A percentile compares a stretch with the other conserved stretches of the same genome.
Evolutionary conservation across 2,797 vertebrate species (phyloP).

Genomic region (Alexandromys oeconomus): DNA sequence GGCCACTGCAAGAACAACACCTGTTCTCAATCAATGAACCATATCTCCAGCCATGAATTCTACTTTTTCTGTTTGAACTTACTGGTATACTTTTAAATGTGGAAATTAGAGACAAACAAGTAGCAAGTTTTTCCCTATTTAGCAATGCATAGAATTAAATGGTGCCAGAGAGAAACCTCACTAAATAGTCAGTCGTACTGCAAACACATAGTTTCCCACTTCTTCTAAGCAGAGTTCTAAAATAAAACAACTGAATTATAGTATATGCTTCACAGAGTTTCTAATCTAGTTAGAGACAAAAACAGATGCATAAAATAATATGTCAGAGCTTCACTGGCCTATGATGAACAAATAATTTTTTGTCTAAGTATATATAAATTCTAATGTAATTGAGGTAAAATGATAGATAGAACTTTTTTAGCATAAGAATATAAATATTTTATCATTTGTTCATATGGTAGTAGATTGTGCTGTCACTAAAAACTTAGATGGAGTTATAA

Average conservation of each 20-base stretch:
- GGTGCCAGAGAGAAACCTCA: background rate
- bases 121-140: slow-evolving; percentile 28
- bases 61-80: background rate
- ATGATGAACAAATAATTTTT: background rate
- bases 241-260: slow-evolving; percentile 16
- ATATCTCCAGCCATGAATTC: no score
- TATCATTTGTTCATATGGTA: background rate
- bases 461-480: background rate
- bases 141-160: slow-evolving; percentile 19
- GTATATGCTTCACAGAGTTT: background rate
- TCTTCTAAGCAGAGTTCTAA: background rate
- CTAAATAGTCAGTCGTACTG: slow-evolving; percentile 14
- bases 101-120: slow-evolving; percentile 44
- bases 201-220: background rate
- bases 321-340: background rate
- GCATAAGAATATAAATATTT: background rate
- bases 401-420: background rate
- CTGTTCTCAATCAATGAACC: no score
- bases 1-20: background rate
- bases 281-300: background rate
- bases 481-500: background rate
- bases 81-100: slow-evolving; percentile 27
- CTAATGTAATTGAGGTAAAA: background rate
- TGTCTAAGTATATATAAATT: background rate
- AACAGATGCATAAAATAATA: background rate